Percentiles rank a stretch among this genome's conserved stretches.
These are phyloP conservation scores for Phthorimaea operculella DNA, from an alignment of 1,140 invertebrate genomes.

Conservation along the genomic window DNA sequence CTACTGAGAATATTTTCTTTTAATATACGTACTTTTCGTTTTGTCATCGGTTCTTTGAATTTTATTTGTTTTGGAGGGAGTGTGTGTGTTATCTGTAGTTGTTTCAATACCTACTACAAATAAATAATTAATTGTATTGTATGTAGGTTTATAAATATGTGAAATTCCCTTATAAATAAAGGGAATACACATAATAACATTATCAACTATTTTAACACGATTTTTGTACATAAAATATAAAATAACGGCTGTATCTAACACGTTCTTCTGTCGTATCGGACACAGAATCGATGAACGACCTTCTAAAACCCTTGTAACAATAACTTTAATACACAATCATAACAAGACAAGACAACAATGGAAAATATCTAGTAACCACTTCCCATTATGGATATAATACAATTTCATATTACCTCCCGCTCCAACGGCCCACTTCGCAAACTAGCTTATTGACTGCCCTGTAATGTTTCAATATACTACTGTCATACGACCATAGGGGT, in stretches of 20 bases:
- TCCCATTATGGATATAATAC: background rate
- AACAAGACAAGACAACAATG: background rate
- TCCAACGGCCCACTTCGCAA: background rate
- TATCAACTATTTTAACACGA: too few relatives aligned
- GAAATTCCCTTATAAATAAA: too few relatives aligned
- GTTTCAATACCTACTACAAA: too few relatives aligned
- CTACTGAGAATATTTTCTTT: background rate
- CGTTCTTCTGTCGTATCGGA: too few relatives aligned
- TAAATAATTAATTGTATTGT: too few relatives aligned
- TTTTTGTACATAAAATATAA: too few relatives aligned
- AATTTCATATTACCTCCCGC: background rate
- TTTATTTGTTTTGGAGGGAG: background rate
- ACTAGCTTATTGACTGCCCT: conserved; percentile 1
- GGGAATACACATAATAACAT: too few relatives aligned
- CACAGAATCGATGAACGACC: too few relatives aligned
- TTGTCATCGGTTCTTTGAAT: background rate
- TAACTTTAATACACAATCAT: too few relatives aligned
- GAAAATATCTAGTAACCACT: background rate
- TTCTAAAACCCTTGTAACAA: too few relatives aligned
- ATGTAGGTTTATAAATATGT: too few relatives aligned
- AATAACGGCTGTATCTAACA: too few relatives aligned
- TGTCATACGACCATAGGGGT: background rate
- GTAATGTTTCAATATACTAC: conserved; percentile 1
- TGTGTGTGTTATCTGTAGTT: background rate
- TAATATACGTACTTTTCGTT: background rate